These are phyloP conservation scores for Caenorhabditis sulstoni DNA, from an alignment of 2,888 invertebrate genomes.

Conservation along the genomic window DNA sequence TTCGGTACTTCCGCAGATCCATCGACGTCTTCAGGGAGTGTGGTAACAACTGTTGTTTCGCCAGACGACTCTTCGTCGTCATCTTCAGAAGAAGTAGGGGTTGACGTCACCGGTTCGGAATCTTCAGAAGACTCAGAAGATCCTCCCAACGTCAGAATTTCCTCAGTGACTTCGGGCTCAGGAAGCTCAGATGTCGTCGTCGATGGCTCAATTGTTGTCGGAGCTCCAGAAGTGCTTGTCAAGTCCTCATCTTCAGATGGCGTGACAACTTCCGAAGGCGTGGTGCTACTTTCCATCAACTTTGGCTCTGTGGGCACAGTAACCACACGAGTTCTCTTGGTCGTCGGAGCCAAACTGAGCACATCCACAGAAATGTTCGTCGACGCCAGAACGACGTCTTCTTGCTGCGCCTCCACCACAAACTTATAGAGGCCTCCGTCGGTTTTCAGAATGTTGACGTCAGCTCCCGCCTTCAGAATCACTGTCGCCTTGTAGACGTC, in stretches of 20 bases:
- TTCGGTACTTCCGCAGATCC: neutral
- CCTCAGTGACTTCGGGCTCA: slow-evolving; percentile 13
- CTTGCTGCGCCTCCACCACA: slow-evolving; percentile 56
- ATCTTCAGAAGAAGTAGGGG: no score
- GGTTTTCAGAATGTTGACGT: slow-evolving; percentile 47
- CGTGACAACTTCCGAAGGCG: slow-evolving; percentile 8
- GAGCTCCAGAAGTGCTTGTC: slow-evolving; percentile 9
- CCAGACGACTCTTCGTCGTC: slow-evolving; percentile 1
- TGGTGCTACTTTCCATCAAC: neutral
- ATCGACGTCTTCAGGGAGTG: neutral
- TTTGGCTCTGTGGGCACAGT: slow-evolving; percentile 36
- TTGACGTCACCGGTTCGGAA: no score
- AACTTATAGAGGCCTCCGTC: slow-evolving; percentile 63
- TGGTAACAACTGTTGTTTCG: neutral
- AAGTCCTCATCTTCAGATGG: slow-evolving; percentile 1
- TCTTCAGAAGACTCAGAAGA: slow-evolving; percentile 9
- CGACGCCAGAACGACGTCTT: slow-evolving; percentile 40
- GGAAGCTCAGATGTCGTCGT: slow-evolving; percentile 5
- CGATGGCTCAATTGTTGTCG: neutral
- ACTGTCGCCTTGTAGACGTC: slow-evolving; percentile 65
- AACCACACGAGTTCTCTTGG: slow-evolving; percentile 44
- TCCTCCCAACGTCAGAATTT: slow-evolving; percentile 1
- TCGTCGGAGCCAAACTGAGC: slow-evolving; percentile 61
- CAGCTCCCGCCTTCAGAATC: slow-evolving; percentile 46
- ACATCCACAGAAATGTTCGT: slow-evolving; percentile 68